Evolutionary conservation across 2,113 vertebrate genomes (phyloP).

Genomic region (Xenopus laevis): DNA sequence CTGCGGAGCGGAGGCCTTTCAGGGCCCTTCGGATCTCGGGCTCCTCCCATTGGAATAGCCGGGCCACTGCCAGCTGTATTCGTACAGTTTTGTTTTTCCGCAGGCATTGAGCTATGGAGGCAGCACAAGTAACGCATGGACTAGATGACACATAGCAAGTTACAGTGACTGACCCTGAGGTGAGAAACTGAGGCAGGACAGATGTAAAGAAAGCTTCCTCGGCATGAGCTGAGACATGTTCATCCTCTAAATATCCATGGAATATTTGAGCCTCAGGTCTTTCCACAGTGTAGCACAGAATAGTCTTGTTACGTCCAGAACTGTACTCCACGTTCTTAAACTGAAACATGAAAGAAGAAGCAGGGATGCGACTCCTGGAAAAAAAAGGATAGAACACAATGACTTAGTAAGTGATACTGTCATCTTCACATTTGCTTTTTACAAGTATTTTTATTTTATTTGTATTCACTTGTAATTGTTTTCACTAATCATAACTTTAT

Average conservation of each 20-base stretch:
- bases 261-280: constrained; percentile 59
- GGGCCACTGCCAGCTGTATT: constrained; percentile 74
- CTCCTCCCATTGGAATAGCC: constrained; percentile 92
- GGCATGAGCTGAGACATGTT: constrained; percentile 74
- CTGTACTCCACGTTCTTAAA: constrained; percentile 96
- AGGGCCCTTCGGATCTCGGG: constrained; percentile 78
- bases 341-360: constrained; percentile 88
- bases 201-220: constrained; percentile 86
- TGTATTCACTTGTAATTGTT: too few species aligned
- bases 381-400: too few species aligned
- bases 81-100: constrained; percentile 67
- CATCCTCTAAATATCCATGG: constrained; percentile 86
- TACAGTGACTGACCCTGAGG: constrained; percentile 65
- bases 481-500: too few species aligned
- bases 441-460: too few species aligned
- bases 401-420: too few species aligned
- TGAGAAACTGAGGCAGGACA: constrained; percentile 68
- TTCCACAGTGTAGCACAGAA: constrained; percentile 85
- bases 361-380: constrained; percentile 80
- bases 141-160: constrained; percentile 94
- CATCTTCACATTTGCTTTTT: too few species aligned
- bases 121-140: constrained; percentile 77
- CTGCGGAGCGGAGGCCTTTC: constrained; percentile 68
- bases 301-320: constrained; percentile 92
- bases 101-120: constrained; percentile 70